phyloP scores from a whole-genome alignment of 1,140 invertebrate genomes.

The Drosophila simulans region DNA sequence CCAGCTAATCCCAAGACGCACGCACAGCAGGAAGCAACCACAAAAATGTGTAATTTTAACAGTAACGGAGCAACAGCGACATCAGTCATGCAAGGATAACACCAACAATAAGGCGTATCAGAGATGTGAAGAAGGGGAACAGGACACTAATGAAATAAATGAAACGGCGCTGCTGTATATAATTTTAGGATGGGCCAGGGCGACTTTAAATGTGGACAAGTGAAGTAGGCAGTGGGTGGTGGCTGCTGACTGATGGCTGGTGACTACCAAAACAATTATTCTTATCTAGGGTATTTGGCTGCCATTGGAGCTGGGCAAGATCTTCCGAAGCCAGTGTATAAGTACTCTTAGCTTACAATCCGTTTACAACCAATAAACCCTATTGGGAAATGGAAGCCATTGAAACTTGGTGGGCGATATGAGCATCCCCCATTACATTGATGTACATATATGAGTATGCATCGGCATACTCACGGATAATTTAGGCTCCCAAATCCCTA shows the following conservation, averaged over 20 bases:
- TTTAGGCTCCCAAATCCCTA: background rate
- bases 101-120: conserved; percentile 66
- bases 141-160: conserved; percentile 66
- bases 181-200: conserved; percentile 8
- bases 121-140: conserved; percentile 32
- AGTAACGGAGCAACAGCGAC: conserved; percentile 58
- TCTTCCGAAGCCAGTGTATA: background rate
- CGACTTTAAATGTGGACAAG: conserved; percentile 37
- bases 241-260: conserved; percentile 1
- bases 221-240: conserved; percentile 17
- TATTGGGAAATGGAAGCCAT: conserved; percentile 55
- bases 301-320: conserved; percentile 3
- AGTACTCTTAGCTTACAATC: conserved; percentile 47
- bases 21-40: conserved; percentile 79
- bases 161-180: conserved; percentile 16
- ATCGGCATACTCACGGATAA: background rate
- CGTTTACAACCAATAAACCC: conserved; percentile 55
- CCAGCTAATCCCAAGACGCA: conserved; percentile 72
- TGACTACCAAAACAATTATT: conserved; percentile 26
- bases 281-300: conserved; percentile 1
- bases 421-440: background rate
- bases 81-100: conserved; percentile 58
- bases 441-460: conserved; percentile 1
- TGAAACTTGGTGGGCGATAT: conserved; percentile 50
- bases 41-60: conserved; percentile 79